phyloP scores from a whole-genome alignment of 2,113 vertebrate species.

The Podocnemis expansa region DNA sequence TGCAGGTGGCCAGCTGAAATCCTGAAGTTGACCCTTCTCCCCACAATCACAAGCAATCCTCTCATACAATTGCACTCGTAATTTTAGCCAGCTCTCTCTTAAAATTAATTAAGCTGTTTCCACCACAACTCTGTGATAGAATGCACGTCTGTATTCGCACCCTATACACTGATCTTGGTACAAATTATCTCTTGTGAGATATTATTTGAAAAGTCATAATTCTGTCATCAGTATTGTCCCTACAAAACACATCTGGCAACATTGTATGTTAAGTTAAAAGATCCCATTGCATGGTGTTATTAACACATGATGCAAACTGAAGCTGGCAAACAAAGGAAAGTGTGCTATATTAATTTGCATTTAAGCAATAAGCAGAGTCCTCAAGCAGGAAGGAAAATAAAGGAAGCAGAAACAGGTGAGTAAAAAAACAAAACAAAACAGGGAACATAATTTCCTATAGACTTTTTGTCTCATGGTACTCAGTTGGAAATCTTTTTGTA shows the following conservation, averaged over 20 bases:
- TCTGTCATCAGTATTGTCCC: neutral
- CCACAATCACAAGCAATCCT: neutral
- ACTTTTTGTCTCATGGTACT: too few relatives aligned
- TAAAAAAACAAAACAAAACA: too few relatives aligned
- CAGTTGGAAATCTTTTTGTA: too few relatives aligned
- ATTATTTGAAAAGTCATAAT: neutral
- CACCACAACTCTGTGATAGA: neutral
- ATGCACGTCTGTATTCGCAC: neutral
- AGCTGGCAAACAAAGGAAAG: neutral
- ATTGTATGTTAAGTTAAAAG: neutral
- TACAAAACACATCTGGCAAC: neutral
- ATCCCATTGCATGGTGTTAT: neutral
- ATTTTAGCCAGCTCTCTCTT: neutral
- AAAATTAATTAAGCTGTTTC: neutral
- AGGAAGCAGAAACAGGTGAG: too few relatives aligned
- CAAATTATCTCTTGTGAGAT: neutral
- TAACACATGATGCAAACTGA: neutral
- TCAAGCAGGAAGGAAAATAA: too few relatives aligned
- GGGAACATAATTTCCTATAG: too few relatives aligned
- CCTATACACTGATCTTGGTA: neutral
- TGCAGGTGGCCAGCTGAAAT: too few relatives aligned
- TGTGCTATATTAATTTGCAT: too few relatives aligned
- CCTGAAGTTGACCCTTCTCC: neutral
- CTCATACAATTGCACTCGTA: neutral
- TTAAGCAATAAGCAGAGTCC: neutral